These are phyloP conservation scores for Saccostrea cuccullata DNA, from an alignment of 1,140 invertebrate genomes.

Conservation along the genomic window DNA sequence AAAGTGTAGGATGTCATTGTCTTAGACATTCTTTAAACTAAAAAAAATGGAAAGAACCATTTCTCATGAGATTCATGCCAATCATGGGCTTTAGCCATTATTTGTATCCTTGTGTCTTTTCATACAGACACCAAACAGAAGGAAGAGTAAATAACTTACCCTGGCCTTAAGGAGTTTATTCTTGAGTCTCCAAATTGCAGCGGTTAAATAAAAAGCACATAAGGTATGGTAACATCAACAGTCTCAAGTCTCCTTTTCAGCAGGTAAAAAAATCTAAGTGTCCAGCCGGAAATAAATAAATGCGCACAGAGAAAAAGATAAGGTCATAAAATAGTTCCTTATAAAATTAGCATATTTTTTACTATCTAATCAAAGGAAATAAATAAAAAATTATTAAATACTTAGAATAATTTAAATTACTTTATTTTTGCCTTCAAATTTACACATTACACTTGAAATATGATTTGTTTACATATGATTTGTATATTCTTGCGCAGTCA, in stretches of 20 bases:
- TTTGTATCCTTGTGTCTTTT: neutral
- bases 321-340: conserved; percentile 65
- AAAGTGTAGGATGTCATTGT: no score
- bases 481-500: conserved; percentile 23
- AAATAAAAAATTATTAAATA: neutral
- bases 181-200: conserved; percentile 77
- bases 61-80: no score
- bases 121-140: neutral
- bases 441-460: neutral
- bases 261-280: conserved; percentile 33
- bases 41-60: no score
- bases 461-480: conserved; percentile 32
- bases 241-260: conserved; percentile 29
- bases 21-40: no score
- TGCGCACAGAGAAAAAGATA: conserved; percentile 53
- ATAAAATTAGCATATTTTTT: neutral
- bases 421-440: neutral
- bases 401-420: neutral
- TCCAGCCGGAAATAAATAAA: conserved; percentile 54
- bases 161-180: conserved; percentile 77
- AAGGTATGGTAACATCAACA: conserved; percentile 17
- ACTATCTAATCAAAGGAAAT: neutral
- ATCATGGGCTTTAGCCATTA: neutral
- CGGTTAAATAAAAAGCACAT: conserved; percentile 64
- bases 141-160: conserved; percentile 65